These are phyloP conservation scores for Lepisosteus osseus DNA, from an alignment of 2,113 vertebrate genomes.

Conservation along the genomic window DNA sequence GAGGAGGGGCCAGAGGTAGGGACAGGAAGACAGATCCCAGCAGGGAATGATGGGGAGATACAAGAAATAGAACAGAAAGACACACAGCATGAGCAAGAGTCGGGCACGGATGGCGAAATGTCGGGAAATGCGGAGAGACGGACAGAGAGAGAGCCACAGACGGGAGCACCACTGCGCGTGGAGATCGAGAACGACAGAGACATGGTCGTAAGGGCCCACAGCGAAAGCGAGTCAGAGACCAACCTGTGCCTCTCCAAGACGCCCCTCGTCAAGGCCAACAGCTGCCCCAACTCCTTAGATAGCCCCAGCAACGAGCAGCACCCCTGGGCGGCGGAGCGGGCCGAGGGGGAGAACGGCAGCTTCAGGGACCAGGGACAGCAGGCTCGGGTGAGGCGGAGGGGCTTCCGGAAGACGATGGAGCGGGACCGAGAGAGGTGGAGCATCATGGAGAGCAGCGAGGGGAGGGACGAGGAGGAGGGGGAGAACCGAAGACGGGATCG, in stretches of 20 bases:
- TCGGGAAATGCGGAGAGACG: neutral
- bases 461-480: constrained; percentile 32
- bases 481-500: constrained; percentile 55
- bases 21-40: constrained; percentile 28
- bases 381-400: constrained; percentile 43
- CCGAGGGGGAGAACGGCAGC: constrained; percentile 36
- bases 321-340: constrained; percentile 18
- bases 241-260: constrained; percentile 38
- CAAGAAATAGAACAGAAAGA: neutral
- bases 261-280: constrained; percentile 51
- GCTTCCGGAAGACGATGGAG: constrained; percentile 50
- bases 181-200: neutral
- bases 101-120: too few relatives aligned
- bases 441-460: too few relatives aligned
- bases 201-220: neutral
- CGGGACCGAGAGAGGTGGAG: constrained; percentile 33
- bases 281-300: constrained; percentile 55
- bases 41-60: constrained; percentile 36
- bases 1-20: constrained; percentile 45
- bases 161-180: neutral
- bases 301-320: constrained; percentile 24
- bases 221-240: constrained; percentile 21
- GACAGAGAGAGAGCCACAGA: neutral
- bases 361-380: constrained; percentile 50
- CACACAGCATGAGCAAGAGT: too few relatives aligned